Base-by-base conservation (phyloP, 1,140 invertebrate genomes). In the Drosophila mauritiana region DNA sequence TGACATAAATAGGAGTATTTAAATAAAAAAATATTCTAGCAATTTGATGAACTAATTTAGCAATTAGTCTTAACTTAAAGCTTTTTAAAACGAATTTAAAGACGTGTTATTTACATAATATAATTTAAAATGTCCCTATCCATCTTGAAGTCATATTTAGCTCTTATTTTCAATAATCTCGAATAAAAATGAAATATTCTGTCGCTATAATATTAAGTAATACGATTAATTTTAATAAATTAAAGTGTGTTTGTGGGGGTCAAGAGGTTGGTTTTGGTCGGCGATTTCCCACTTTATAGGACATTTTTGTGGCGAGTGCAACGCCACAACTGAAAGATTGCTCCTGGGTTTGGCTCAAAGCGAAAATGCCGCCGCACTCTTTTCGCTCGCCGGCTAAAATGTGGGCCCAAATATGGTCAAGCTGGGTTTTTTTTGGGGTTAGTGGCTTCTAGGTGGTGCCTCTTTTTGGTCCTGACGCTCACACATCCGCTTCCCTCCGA, bases 301-400 rank as follows among this genome's bases (percentile, higher is more conserved):
- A 15, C 48, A 51, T 10, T 34, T 52, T 52, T 57, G 27, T 11
- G 31, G 2, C 11, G 17, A 63, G 54, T 63, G 59, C 65, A 36
- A 2, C 0, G 37, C 45, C 25, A 43, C 20, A 22, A 22, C 52
- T 65, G 46, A 68, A 68, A 68, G 61, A 57, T 57, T 43, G 65
- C 68, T 57, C 43, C 68, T 70, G 65, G 65, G 43, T 55, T 70
- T 78, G 43, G 46, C 79, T 82, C 79, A 81, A 81, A 81, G 79
- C 62, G 49, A 78, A 82, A 82, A 83, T 82, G 80, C 80, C 80
- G 80, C 78, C 79, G 76, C 69, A 73, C 59, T 75, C 54, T 76
- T 78, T 80, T 49, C 68, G 59, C 63, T 20, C 56, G 42, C 27
- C 45, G 59, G 40, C 52, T 40, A 70, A 62, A 55, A 64, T 70